Evolutionary conservation across 1,140 invertebrate species (phyloP).

Genomic region (Heliconius congener): DNA sequence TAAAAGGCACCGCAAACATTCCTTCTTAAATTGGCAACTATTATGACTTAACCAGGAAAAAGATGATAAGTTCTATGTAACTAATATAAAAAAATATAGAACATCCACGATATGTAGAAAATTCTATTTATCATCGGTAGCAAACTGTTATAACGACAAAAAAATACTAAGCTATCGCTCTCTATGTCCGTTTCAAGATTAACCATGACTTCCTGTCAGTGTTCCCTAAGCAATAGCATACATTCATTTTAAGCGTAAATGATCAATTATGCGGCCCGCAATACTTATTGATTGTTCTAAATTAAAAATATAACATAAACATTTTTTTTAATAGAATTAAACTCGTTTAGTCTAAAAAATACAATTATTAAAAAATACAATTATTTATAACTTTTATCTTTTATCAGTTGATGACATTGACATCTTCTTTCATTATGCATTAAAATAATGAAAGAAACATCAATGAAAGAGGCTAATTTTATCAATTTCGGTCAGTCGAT

Average conservation of each 20-base stretch:
- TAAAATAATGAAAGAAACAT: too few species aligned
- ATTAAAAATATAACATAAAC: too few species aligned
- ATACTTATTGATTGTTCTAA: too few species aligned
- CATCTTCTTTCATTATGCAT: too few species aligned
- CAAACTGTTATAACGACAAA: neutral
- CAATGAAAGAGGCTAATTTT: too few species aligned
- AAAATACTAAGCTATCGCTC: neutral
- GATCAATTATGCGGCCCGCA: neutral
- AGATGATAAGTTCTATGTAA: neutral
- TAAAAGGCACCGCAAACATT: conserved; percentile 8
- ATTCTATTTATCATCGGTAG: neutral
- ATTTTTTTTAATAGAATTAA: too few species aligned
- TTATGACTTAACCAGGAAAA: neutral
- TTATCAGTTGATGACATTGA: too few species aligned
- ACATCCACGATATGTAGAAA: neutral
- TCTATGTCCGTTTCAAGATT: too few species aligned
- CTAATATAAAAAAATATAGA: neutral
- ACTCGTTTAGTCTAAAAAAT: too few species aligned
- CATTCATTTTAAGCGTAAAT: neutral
- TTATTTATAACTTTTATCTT: too few species aligned
- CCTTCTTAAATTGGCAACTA: conserved; percentile 3
- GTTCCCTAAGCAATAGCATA: neutral
- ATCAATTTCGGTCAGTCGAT: too few species aligned
- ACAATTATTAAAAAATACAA: too few species aligned
- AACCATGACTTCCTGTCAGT: neutral